Evolutionary conservation across 2,888 invertebrate genomes (phyloP), one percentile per base, ranked within the genome.

Genomic region (Coelopa pilipes): DNA sequence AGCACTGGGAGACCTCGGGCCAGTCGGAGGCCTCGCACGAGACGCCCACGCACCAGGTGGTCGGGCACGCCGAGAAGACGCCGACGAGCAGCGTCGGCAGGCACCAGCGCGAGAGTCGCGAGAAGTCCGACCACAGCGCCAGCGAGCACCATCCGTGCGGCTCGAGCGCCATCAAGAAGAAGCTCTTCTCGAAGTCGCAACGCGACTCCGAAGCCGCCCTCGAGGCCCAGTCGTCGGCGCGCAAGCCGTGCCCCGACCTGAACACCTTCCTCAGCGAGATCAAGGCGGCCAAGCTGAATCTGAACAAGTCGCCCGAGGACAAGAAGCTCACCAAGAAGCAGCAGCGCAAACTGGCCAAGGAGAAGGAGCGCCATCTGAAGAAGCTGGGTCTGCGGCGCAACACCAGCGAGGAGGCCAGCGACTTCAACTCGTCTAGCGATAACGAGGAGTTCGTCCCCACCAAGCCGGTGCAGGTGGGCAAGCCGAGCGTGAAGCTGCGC

Each of bases 301-400:
- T 82, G 1, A 83, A 85, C 77, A 84, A 85, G 9, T 87, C 85
- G n/a, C 84, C 87, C 0, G 86, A 87, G 0, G 86, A 87, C 46
- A 88, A 88, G 70, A 88, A 88, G 70, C 77, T 88, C 0, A 88
- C 86, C 74, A 87, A 87, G 70, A 87, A 86, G 73, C 88, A 88
- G 69, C 84, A 83, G 19, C 84, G 86, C 21, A 88, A 88, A 74
- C 83, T 89, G 75, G 88, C 88, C 76, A 89, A 89, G 70, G 89
- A 90, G 70, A 90, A 90, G 86, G 91, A 90, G 76, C 90, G 90
- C 76, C 90, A 91, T 80, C 84, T 91, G 15, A 89, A 90, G 82
- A 89, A 89, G 75, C 82, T 91, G 59, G 91, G 91, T 0, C 75
- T 87, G 47, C 78, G 79, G 12, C 82, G 85, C 60, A 85, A 82